Conservation (phyloP, 1,140 invertebrate genomes). For the Antheraea mylitta region DNA sequence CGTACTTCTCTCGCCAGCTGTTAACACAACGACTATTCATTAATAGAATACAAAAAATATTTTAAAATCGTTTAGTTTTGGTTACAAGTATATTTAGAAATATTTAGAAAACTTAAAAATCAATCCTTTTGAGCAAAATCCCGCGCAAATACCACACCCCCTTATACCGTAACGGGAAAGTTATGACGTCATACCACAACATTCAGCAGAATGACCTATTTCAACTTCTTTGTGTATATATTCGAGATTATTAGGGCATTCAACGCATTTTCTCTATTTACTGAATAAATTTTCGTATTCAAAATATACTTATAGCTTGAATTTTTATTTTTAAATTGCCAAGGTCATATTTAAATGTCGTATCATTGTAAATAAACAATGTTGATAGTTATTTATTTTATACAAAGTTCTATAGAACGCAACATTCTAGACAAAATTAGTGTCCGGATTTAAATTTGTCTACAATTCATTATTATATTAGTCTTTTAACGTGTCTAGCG, state of each 20-base stretch:
- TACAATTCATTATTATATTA: too few species aligned
- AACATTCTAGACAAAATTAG: too few species aligned
- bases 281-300: neutral
- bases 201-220: neutral
- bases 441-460: too few species aligned
- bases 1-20: conserved; percentile 34
- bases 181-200: neutral
- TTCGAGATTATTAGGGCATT: neutral
- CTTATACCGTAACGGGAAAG: neutral
- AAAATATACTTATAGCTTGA: neutral
- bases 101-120: neutral
- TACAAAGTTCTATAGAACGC: too few species aligned
- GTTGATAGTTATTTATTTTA: too few species aligned
- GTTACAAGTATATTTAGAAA: neutral
- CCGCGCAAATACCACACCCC: neutral
- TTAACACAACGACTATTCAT: conserved; percentile 27
- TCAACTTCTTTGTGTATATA: neutral
- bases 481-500: too few species aligned
- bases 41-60: neutral
- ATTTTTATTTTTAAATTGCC: neutral
- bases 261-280: neutral
- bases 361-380: neutral
- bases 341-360: neutral
- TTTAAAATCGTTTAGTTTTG: neutral
- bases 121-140: neutral